phyloP scores from a whole-genome alignment of 1,140 invertebrate genomes.

The Epicauta chinensis region DNA sequence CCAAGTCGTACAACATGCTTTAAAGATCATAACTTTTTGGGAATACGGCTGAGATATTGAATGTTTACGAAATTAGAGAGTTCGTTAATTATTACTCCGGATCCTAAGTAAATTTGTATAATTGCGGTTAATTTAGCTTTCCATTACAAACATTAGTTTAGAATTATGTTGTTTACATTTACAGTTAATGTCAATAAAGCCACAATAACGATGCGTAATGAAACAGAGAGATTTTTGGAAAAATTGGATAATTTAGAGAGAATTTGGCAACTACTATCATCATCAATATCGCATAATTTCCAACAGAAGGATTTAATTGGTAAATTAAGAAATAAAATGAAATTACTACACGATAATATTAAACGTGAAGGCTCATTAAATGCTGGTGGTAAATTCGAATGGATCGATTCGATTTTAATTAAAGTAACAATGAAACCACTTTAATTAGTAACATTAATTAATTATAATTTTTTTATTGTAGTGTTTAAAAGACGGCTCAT shows the following conservation, averaged over 20 bases:
- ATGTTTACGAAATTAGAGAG: too few species aligned
- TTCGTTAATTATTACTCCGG: too few species aligned
- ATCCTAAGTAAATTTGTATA: too few species aligned
- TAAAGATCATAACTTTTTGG: too few species aligned
- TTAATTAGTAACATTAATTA: background rate
- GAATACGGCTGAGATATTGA: too few species aligned
- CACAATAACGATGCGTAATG: constrained; percentile 44
- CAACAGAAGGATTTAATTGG: too few species aligned
- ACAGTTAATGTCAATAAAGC: too few species aligned
- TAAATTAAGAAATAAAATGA: background rate
- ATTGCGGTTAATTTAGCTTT: too few species aligned
- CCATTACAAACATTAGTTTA: too few species aligned
- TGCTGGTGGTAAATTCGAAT: constrained; percentile 89
- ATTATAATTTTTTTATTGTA: constrained; percentile 32
- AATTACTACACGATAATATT: constrained; percentile 33
- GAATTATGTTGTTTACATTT: too few species aligned
- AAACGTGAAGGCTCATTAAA: constrained; percentile 55
- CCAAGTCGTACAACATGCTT: too few species aligned
- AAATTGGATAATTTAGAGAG: constrained; percentile 40
- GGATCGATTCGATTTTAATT: constrained; percentile 92
- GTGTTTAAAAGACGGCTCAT: constrained; percentile 77
- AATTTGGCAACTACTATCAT: constrained; percentile 2
- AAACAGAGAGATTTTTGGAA: constrained; percentile 48
- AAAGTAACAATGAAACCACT: constrained; percentile 49
- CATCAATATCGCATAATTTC: too few species aligned